Evolutionary conservation across 1,140 invertebrate genomes (phyloP).

Genomic region (Melitaea cinxia): DNA sequence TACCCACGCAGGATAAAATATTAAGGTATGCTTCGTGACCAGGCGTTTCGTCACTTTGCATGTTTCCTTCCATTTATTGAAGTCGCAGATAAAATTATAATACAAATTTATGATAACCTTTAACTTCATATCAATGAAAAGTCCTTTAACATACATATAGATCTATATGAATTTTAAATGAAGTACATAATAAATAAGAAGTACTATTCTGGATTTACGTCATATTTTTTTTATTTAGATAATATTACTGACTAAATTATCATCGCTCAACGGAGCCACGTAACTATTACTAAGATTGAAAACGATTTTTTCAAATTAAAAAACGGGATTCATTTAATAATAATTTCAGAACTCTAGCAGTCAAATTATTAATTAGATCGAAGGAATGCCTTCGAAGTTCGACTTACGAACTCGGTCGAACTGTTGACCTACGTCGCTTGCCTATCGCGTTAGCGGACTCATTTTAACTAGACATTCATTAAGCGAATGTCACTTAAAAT

Average conservation of each 20-base stretch:
- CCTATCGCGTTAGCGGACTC: conserved; percentile 38
- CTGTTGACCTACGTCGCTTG: conserved; percentile 45
- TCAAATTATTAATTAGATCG: conserved; percentile 57
- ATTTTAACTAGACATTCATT: conserved; percentile 51
- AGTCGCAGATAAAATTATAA: no score
- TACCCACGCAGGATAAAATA: conserved; percentile 25
- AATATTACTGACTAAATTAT: no score
- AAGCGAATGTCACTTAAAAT: conserved; percentile 30
- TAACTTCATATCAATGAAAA: not conserved
- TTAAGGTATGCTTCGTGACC: conserved; percentile 14
- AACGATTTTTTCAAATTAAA: not conserved
- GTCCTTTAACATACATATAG: no score
- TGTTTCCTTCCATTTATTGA: no score
- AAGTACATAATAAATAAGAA: no score
- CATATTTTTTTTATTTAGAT: no score
- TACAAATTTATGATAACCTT: no score
- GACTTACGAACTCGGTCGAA: conserved; percentile 37
- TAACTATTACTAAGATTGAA: no score
- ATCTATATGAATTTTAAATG: no score
- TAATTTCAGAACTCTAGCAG: conserved; percentile 7
- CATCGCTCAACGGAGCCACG: no score
- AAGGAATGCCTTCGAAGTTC: conserved; percentile 54
- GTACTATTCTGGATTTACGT: no score
- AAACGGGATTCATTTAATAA: not conserved
- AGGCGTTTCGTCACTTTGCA: not conserved